phyloP scores from a whole-genome alignment of 2,797 vertebrate genomes.

The Potorous gilbertii region DNA sequence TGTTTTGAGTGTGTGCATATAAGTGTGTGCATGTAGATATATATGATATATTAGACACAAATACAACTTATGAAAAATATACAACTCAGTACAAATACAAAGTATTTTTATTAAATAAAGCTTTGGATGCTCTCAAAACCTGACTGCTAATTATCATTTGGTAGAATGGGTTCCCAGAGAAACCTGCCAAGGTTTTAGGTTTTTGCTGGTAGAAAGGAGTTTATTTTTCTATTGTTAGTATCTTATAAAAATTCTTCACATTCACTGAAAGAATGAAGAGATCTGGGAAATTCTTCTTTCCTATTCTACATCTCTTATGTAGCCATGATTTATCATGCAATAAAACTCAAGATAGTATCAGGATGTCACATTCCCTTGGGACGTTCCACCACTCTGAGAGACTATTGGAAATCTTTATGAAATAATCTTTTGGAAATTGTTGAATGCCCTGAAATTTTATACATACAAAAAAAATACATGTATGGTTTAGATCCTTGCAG shows the following conservation, averaged over 20 bases:
- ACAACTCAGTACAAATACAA: slow-evolving; percentile 33
- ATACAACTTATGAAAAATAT: not conserved
- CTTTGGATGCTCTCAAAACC: not conserved
- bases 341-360: not conserved
- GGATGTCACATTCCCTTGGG: not conserved
- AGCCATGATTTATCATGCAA: not conserved
- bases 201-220: not conserved
- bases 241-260: slow-evolving; percentile 27
- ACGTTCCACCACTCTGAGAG: not conserved
- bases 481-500: not conserved
- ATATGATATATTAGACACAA: not conserved
- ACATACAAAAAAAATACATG: not conserved
- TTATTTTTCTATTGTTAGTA: not conserved
- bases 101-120: not conserved
- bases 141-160: not conserved
- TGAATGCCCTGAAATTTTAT: slow-evolving; percentile 23
- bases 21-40: not conserved
- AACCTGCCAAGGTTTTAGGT: not conserved
- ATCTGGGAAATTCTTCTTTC: not conserved
- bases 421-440: not conserved
- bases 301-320: not conserved
- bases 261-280: not conserved
- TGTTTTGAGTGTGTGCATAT: not conserved
- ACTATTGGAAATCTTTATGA: not conserved
- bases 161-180: not conserved